A percentile compares a stretch with the other conserved stretches of the same genome.
phyloP scores from a whole-genome alignment of 2,113 vertebrate species.

The Rhinoptilus africanus region DNA sequence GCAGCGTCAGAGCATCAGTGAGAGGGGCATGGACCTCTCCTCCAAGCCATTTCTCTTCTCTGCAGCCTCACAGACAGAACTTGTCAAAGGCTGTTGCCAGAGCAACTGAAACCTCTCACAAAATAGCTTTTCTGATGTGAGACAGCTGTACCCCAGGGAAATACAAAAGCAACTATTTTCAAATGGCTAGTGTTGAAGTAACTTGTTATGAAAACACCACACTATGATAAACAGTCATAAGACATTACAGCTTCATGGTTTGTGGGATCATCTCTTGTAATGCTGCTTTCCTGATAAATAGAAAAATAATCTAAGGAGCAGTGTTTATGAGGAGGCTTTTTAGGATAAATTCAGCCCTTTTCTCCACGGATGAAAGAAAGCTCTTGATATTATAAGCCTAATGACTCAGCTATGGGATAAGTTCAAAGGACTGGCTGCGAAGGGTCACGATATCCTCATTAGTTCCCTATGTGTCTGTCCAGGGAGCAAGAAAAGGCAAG shows the following conservation, averaged over 20 bases:
- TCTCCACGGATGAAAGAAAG: background rate
- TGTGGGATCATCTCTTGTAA: background rate
- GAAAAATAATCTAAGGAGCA: background rate
- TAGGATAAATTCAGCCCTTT: background rate
- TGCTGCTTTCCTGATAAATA: background rate
- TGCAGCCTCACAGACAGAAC: conserved; percentile 24
- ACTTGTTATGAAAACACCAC: background rate
- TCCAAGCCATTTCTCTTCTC: conserved; percentile 14
- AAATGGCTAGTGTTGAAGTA: conserved; percentile 26
- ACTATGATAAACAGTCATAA: background rate
- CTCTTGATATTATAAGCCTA: background rate
- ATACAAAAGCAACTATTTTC: conserved; percentile 41
- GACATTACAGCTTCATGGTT: background rate
- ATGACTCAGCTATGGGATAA: background rate
- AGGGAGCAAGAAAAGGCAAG: background rate
- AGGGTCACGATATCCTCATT: background rate
- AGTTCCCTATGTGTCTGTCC: background rate
- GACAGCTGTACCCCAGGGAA: conserved; percentile 26
- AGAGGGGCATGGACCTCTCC: conserved; percentile 18
- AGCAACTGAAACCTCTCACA: conserved; percentile 64
- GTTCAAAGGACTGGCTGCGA: background rate
- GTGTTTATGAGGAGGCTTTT: background rate
- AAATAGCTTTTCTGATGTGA: conserved; percentile 60
- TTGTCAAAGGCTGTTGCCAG: conserved; percentile 65
- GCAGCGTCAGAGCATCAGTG: conserved; percentile 5